Base-by-base conservation (phyloP, 2,888 invertebrate genomes). In the Rhamphomyia laevipes region DNA sequence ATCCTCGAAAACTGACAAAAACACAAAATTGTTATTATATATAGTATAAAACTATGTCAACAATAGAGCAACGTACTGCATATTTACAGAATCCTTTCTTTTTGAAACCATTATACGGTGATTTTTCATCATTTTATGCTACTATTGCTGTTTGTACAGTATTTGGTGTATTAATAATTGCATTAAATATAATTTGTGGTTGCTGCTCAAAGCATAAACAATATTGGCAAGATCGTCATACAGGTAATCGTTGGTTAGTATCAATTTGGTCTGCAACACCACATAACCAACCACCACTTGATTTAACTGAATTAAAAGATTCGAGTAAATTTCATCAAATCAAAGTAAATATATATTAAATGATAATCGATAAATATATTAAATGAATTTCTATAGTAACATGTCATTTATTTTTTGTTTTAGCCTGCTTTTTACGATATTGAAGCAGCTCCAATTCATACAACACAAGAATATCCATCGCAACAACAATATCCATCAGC, bases 91-190 rank as follows among this genome's bases (percentile, higher is more conserved):
- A 27, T 27, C 23, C 23, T 4, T 27, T 27, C 23, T 27, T 27
- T 27, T 5, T 27, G 7, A 35, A 35, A 35, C 4, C 35, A 59
- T 59, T 70, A 30, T 77, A 74, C 68, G 84, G 86, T 52, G 84
- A 90, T 69, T 91, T 84, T 64, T 82, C 85, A n/a, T 79, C 84
- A 42, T 91, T 92, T 73, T 91, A 91, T 74, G 80, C 86, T 58
- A 78, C 82, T 16, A 82, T 91, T 55, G 80, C 84, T 23, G 78
- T 91, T 65, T 84, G 86, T 67, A 78, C 87, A 6, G 73, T 88
- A 37, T 67, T 91, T 57, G 77, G 81, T 47, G 75, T 80, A 11
- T 72, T 80, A 18, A 70, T 92, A 51, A 75, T 90, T 53, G 74
- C 86, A 54, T 64, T 91, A 51, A 91, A 91, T 68, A 73, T 89